Base-by-base conservation (phyloP, 2,113 vertebrate genomes). In the Dermatemys mawii region DNA sequence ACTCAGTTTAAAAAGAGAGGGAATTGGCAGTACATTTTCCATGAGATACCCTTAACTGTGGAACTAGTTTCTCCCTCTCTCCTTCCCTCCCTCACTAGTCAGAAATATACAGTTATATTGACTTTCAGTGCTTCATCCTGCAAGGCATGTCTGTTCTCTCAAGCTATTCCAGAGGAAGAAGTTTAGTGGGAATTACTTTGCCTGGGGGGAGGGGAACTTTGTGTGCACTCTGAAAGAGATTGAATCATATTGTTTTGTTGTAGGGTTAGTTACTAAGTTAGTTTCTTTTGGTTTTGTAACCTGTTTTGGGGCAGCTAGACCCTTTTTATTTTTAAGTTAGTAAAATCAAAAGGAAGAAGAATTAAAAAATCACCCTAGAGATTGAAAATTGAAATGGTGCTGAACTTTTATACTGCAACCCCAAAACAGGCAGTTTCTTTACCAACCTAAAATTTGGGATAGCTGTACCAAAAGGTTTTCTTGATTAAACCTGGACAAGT, bases 261-360 rank as follows among this genome's bases (percentile, higher is more conserved):
- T 79, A 86, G 54, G 19, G 50, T 76, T 87, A 89, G 51, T 51
- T 57, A 13, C 89, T 95, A 80, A 87, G 81, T 70, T 90, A 78
- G 11, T 89, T 29, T 51, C 26, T 87, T 94, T 89, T 94, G 60
- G 70, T 88, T 70, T 38, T 38, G 0, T 8, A 90, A 16, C 21
- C 29, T 5, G 1, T 78, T 95, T 91, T 54, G n/a, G 19, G 83
- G 17, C 57, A 83, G 78, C 14, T 26, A 81, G 35, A 51, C 38
- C 80, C 17, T 46, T 8, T 91, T 95, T 87, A 83, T 67, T 60
- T 41, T n/a, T 81, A 75, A 78, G 16, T 90, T 84, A 48, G 50
- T 51, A 90, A 89, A 88, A 88, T 90, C n/a, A 51, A 92, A 90
- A 60, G 51, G 86, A 95, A 90, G 73, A 84, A 53, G 51, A 27